Percentiles rank a stretch among this genome's conserved stretches.
phyloP scores from a whole-genome alignment of 2,797 vertebrate species.

The Austrolebias charrua region DNA sequence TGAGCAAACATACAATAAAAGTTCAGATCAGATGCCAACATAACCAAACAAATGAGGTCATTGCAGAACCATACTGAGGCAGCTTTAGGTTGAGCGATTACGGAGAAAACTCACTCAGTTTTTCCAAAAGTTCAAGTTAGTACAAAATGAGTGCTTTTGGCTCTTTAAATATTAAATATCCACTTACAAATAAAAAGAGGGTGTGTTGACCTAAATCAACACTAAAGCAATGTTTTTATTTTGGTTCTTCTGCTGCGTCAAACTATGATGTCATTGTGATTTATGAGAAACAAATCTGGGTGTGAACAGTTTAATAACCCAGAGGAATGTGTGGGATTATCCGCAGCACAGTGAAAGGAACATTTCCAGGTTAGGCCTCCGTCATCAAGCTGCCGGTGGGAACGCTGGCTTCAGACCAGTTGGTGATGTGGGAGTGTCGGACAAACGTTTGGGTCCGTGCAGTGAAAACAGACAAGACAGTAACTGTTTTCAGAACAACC shows the following conservation, averaged over 20 bases:
- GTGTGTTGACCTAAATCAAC: slow-evolving; percentile 10
- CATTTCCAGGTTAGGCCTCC: slow-evolving; percentile 7
- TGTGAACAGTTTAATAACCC: slow-evolving; percentile 41
- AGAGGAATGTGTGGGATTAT: slow-evolving; percentile 20
- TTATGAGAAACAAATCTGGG: slow-evolving; percentile 31
- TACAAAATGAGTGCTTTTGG: background rate
- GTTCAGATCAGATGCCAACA: slow-evolving; percentile 41
- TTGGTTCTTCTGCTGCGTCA: slow-evolving; percentile 29
- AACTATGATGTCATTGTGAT: slow-evolving; percentile 12
- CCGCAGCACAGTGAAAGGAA: slow-evolving; percentile 31
- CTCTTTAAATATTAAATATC: slow-evolving; percentile 1
- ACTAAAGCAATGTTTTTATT: slow-evolving; percentile 28
- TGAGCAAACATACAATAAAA: slow-evolving; percentile 62
- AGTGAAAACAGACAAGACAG: background rate
- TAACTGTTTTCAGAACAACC: slow-evolving; percentile 10
- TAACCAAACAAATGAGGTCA: slow-evolving; percentile 44
- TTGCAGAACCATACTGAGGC: slow-evolving; percentile 6
- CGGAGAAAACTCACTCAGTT: slow-evolving; percentile 8
- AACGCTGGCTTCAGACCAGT: slow-evolving; percentile 21
- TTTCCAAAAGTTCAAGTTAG: slow-evolving; percentile 15
- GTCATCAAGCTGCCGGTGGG: background rate
- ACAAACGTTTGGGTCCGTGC: background rate
- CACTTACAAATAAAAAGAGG: slow-evolving; percentile 30
- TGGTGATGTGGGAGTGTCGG: slow-evolving; percentile 21
- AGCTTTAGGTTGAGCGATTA: slow-evolving; percentile 15